Evolutionary conservation across 2,888 invertebrate genomes (phyloP).

Genomic region (Dicroscelio sp.): DNA sequence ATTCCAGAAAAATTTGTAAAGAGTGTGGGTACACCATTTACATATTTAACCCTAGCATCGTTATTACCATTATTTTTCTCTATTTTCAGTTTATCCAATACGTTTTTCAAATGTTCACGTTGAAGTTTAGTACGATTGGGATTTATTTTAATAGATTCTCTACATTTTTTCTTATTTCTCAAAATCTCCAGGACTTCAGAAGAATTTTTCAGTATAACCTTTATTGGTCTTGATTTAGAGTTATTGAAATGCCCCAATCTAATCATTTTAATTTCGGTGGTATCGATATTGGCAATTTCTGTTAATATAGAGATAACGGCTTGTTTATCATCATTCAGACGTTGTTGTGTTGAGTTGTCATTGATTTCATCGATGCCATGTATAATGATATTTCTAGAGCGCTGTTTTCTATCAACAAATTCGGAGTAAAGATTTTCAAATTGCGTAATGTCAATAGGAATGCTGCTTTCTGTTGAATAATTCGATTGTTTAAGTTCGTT

Average conservation of each 20-base stretch:
- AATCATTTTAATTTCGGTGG: neutral
- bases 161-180: neutral
- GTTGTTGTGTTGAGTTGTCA: neutral
- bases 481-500: neutral
- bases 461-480: no score
- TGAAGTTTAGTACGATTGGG: neutral
- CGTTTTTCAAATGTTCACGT: neutral
- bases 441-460: no score
- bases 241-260: no score
- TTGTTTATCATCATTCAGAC: neutral
- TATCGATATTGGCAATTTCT: neutral
- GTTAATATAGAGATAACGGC: neutral
- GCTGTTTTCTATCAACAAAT: neutral
- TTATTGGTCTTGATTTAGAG: neutral
- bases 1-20: no score
- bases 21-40: neutral
- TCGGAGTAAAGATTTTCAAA: neutral
- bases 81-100: neutral
- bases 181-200: neutral
- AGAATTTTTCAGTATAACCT: neutral
- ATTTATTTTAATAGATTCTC: neutral
- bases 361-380: neutral
- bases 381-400: conserved; percentile 1
- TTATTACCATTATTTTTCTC: neutral
- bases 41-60: neutral